Percentiles rank a stretch among this genome's conserved stretches.
These are phyloP conservation scores for Naso thynnoides DNA, from an alignment of 2,797 vertebrate genomes.

Conservation along the genomic window DNA sequence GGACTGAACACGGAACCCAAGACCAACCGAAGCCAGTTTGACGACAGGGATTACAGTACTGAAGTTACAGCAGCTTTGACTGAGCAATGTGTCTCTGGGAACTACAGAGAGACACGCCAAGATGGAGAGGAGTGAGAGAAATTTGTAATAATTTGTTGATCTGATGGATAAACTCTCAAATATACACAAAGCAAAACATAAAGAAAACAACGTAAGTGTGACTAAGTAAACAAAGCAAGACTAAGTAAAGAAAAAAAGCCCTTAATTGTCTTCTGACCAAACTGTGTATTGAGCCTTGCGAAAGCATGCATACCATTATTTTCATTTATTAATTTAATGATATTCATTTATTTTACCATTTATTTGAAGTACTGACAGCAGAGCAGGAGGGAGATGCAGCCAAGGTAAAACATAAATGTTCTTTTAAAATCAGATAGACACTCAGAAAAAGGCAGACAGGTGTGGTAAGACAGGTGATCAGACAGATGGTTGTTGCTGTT, in stretches of 20 bases:
- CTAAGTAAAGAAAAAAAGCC: too few relatives aligned
- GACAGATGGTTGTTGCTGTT: not conserved
- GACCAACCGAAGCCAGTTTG: too few relatives aligned
- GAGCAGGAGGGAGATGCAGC: not conserved
- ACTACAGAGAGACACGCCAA: too few relatives aligned
- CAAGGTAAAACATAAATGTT: not conserved
- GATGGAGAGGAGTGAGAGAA: too few relatives aligned
- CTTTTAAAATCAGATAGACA: not conserved
- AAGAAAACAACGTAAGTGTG: not conserved
- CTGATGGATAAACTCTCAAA: not conserved
- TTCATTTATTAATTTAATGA: not conserved
- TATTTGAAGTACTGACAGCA: not conserved
- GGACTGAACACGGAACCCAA: too few relatives aligned
- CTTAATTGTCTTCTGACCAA: not conserved
- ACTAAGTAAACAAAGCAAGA: not conserved
- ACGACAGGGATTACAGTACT: too few relatives aligned
- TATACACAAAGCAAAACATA: not conserved
- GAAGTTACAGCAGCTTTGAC: too few relatives aligned
- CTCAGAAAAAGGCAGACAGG: not conserved
- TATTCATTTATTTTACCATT: not conserved
- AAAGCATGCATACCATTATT: too few relatives aligned
- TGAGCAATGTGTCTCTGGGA: too few relatives aligned
- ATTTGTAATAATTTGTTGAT: not conserved
- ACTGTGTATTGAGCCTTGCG: too few relatives aligned
- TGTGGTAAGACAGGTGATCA: not conserved